Evolutionary conservation across 2,888 invertebrate species (phyloP).

Genomic region (Epinotia nisella): DNA sequence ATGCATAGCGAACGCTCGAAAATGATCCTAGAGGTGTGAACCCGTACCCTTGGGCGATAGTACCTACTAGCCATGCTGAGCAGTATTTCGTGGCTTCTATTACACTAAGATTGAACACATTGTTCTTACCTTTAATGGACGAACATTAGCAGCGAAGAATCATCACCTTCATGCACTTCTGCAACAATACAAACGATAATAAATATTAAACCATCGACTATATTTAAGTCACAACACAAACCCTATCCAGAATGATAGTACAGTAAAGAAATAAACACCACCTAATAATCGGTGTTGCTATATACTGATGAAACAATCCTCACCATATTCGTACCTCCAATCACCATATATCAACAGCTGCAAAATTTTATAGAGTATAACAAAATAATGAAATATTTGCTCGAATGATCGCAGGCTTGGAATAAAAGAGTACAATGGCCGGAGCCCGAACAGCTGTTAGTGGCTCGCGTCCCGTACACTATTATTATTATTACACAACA

Average conservation of each 20-base stretch:
- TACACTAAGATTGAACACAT: too few species aligned
- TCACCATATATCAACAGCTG: conserved; percentile 39
- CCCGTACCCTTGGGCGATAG: too few species aligned
- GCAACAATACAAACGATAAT: conserved; percentile 63
- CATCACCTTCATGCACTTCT: conserved; percentile 81
- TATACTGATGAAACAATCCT: conserved; percentile 20
- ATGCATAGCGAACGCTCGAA: too few species aligned
- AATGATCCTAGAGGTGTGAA: too few species aligned
- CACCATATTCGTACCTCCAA: conserved; percentile 24
- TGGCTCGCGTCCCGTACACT: conserved; percentile 51
- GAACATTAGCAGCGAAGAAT: conserved; percentile 64
- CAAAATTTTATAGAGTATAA: conserved; percentile 33
- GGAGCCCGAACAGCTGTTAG: conserved; percentile 69
- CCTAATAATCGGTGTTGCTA: conserved; percentile 18
- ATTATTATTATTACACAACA: conserved; percentile 70
- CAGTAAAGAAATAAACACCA: conserved; percentile 1
- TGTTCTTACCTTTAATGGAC: conserved; percentile 66
- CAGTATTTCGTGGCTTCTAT: too few species aligned
- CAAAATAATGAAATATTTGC: conserved; percentile 49
- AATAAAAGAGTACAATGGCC: conserved; percentile 61
- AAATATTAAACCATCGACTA: conserved; percentile 40
- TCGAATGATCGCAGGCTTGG: conserved; percentile 54
- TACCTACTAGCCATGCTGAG: too few species aligned
- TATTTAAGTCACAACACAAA: background rate
- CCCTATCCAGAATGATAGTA: background rate